Evolutionary conservation across 2,113 vertebrate genomes (phyloP), one percentile per base, ranked within the genome.

Genomic region (Nyctibius bracteatus): DNA sequence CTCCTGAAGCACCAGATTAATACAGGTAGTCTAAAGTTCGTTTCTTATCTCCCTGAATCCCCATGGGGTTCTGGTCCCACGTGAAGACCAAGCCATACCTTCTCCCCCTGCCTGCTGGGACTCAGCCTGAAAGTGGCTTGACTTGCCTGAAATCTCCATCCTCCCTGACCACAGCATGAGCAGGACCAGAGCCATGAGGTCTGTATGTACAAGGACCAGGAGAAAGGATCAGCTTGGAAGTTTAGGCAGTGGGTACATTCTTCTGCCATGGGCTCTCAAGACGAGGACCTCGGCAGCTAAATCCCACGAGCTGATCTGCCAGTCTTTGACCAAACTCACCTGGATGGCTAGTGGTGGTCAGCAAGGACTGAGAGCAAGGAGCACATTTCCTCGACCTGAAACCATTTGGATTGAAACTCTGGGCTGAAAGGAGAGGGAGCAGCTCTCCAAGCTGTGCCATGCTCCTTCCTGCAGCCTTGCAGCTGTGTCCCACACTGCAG

Each of bases 381-480:
- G 33, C 23, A 16, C 30, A 7, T 23, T 52, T 41, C 71, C 79
- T 67, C 10, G 0, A 21, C 54, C 58, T 62, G 44, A 33, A 58
- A 67, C 33, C 23, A 19, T 2, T 28, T 21, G 18, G 41, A 43
- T 5, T 43, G 61, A 43, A 43, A 4, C 55, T 49, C 72, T 20
- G 63, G 63, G 28, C 22, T 22, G 14, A 33, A 30, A 85, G 54
- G 49, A 81, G 25, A 2, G 0, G n/a, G 23, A 75, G 71, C 46
- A 67, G 71, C 43, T 65, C 51, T 14, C 13, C 0, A 1, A 73
- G 78, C 43, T n/a, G 22, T 22, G 33, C 67, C 0, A 0, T 20
- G 35, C 23, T 72, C 65, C 78, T 25, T 33, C 55, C n/a, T 30
- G 17, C 65, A 52, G 33, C 71, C 49, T 46, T 37, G 33, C n/a